Evolutionary conservation across 1,140 invertebrate species (phyloP).

Genomic region (Rhopalosiphum padi): DNA sequence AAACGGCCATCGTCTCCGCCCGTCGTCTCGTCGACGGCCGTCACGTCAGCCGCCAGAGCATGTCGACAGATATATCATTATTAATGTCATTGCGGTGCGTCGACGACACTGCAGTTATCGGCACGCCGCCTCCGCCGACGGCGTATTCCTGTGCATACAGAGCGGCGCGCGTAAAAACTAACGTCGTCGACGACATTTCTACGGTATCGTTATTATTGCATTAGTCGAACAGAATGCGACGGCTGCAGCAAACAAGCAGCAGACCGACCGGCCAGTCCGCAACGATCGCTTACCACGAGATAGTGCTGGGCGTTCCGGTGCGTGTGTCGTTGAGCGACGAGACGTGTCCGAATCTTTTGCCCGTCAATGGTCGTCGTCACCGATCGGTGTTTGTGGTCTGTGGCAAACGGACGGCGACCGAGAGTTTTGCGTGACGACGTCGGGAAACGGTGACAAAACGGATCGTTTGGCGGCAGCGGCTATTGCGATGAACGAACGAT

Average conservation of each 20-base stretch:
- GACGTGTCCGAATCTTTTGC: too few species aligned
- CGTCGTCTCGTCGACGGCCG: neutral
- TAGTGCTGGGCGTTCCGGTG: conserved; percentile 29
- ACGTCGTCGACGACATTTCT: neutral
- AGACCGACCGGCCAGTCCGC: neutral
- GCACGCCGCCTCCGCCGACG: neutral
- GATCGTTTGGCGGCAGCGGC: neutral
- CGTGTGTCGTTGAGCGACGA: neutral
- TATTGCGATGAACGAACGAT: neutral
- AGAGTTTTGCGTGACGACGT: neutral
- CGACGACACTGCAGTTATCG: neutral
- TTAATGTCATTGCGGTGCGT: neutral
- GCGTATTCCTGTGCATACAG: neutral
- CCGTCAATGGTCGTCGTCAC: too few species aligned
- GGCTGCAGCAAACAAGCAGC: neutral
- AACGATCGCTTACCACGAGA: conserved; percentile 39
- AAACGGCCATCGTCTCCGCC: neutral
- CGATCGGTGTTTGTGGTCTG: neutral
- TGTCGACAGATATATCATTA: neutral
- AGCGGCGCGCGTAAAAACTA: neutral
- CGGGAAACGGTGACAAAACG: neutral
- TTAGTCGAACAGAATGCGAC: conserved; percentile 45
- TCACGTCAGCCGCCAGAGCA: neutral
- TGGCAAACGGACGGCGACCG: neutral
- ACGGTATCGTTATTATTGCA: neutral